A percentile compares a stretch with the other conserved stretches of the same genome.
Conservation (phyloP, 1,140 invertebrate species). For the Leptoteleia sp. region DNA sequence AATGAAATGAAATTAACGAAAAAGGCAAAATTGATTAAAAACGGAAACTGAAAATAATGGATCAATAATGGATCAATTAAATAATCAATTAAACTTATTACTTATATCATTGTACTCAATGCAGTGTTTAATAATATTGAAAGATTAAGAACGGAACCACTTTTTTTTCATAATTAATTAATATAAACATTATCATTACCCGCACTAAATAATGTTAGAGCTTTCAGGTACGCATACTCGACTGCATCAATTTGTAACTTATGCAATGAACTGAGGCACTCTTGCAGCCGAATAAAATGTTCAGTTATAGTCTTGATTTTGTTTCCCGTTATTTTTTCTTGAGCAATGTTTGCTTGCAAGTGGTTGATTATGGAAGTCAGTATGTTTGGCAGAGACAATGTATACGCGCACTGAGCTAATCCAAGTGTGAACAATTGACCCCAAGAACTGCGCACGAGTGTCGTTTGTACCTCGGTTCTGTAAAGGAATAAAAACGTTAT, state of each 20-base stretch:
- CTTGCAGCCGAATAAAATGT: constrained; percentile 91
- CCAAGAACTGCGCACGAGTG: constrained; percentile 93
- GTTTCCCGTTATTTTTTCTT: constrained; percentile 87
- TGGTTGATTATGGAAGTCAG: constrained; percentile 90
- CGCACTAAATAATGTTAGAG: constrained; percentile 90
- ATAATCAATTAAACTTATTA: too few species aligned
- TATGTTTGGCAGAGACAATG: constrained; percentile 90
- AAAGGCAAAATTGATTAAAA: neutral
- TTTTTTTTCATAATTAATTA: too few species aligned
- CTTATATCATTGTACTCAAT: too few species aligned
- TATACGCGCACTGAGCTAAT: constrained; percentile 92
- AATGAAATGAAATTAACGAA: too few species aligned
- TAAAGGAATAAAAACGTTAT: constrained; percentile 62
- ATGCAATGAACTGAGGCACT: constrained; percentile 89
- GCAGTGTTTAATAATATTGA: too few species aligned
- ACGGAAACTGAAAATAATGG: neutral
- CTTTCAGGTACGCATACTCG: constrained; percentile 95
- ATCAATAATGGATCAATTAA: too few species aligned
- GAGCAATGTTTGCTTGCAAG: constrained; percentile 84
- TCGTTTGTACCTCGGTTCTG: constrained; percentile 92
- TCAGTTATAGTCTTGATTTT: constrained; percentile 90
- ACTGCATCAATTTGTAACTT: constrained; percentile 88
- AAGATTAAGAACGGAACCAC: too few species aligned
- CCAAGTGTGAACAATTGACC: constrained; percentile 95
- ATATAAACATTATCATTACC: constrained; percentile 71